These are phyloP conservation scores for Bombylius discolor DNA, from an alignment of 2,888 invertebrate genomes.

Conservation along the genomic window DNA sequence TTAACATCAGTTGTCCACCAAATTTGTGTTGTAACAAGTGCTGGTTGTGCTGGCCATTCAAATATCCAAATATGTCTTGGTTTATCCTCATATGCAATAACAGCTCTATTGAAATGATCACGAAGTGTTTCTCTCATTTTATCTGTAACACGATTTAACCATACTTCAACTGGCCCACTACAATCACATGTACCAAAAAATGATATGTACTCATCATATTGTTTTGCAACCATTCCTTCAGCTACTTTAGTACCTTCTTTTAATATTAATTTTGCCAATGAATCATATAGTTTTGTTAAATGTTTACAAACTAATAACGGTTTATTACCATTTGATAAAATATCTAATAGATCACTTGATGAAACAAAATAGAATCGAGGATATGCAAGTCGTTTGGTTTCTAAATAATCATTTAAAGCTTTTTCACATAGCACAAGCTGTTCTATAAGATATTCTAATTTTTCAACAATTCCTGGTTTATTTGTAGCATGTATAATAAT, in stretches of 20 bases:
- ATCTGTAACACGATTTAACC: conserved; percentile 79
- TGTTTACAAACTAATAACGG: conserved; percentile 68
- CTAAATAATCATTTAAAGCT: conserved; percentile 85
- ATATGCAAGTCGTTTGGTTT: conserved; percentile 85
- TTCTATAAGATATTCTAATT: conserved; percentile 57
- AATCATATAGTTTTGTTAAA: conserved; percentile 84
- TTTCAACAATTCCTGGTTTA: conserved; percentile 57
- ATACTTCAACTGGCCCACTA: conserved; percentile 79
- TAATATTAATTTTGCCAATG: conserved; percentile 58
- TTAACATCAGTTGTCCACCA: conserved; percentile 95
- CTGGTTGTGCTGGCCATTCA: conserved; percentile 84
- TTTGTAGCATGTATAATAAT: conserved; percentile 81
- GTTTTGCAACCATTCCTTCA: conserved; percentile 74
- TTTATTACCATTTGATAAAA: conserved; percentile 69
- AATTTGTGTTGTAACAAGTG: conserved; percentile 83
- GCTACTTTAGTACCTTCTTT: conserved; percentile 47
- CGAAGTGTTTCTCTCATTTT: conserved; percentile 71
- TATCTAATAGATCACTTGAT: conserved; percentile 78
- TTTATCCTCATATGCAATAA: conserved; percentile 75
- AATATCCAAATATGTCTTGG: conserved; percentile 83
- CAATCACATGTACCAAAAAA: conserved; percentile 66
- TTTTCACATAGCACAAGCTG: conserved; percentile 80
- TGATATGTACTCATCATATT: conserved; percentile 55
- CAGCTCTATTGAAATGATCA: conserved; percentile 64
- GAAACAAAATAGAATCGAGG: conserved; percentile 95